Evolutionary conservation across 2,113 vertebrate genomes (phyloP).

Genomic region (Salvelinus sp.): DNA sequence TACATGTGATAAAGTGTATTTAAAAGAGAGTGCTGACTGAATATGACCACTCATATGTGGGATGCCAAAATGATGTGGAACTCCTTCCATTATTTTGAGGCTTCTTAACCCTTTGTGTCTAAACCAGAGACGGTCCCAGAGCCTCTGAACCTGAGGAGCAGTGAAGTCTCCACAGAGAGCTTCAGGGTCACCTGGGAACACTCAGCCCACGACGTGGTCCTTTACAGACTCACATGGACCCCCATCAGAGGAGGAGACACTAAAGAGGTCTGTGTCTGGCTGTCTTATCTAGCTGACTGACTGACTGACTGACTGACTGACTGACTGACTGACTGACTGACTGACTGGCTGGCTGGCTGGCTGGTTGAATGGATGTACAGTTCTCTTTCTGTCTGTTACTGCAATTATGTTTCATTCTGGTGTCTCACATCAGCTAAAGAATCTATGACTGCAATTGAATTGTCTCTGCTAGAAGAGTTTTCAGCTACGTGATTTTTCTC

Average conservation of each 20-base stretch:
- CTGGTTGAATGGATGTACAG: neutral
- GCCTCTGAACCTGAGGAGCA: conserved; percentile 77
- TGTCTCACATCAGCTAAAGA: neutral
- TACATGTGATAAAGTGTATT: too few relatives aligned
- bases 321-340: neutral
- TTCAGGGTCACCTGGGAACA: conserved; percentile 88
- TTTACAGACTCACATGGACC: conserved; percentile 87
- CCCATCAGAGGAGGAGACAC: conserved; percentile 78
- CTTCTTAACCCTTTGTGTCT: neutral
- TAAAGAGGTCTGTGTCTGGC: conserved; percentile 75
- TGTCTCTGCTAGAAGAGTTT: neutral
- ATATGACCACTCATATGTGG: too few relatives aligned
- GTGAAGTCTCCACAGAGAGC: conserved; percentile 78
- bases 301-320: neutral
- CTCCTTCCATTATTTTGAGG: neutral
- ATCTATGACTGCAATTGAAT: neutral
- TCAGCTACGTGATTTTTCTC: neutral
- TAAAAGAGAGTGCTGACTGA: too few relatives aligned
- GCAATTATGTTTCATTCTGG: too few relatives aligned
- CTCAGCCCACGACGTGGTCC: conserved; percentile 78
- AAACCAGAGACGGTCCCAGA: conserved; percentile 80
- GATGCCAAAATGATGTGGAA: too few relatives aligned
- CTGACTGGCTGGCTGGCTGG: neutral
- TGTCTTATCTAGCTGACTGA: neutral
- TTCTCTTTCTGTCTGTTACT: neutral